These are phyloP conservation scores for Limenitis arthemis DNA, from an alignment of 2,888 invertebrate species.

Conservation along the genomic window DNA sequence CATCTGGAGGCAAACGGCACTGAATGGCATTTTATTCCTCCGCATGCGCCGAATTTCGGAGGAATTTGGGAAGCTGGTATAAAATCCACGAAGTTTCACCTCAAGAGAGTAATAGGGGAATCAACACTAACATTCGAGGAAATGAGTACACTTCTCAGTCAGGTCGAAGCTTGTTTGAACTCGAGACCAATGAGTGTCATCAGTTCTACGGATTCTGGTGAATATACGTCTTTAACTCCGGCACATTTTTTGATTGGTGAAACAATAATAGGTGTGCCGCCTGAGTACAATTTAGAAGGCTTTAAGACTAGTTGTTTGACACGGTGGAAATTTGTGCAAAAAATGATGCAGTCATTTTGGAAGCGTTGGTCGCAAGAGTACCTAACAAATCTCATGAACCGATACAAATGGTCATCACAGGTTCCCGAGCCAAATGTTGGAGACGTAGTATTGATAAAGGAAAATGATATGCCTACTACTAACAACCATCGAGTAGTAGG, in stretches of 20 bases:
- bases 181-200: conserved; percentile 20
- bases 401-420: conserved; percentile 17
- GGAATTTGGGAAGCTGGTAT: conserved; percentile 21
- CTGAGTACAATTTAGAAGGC: conserved; percentile 12
- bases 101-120: conserved; percentile 17
- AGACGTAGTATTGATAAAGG: conserved; percentile 18
- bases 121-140: conserved; percentile 23
- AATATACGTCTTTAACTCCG: conserved; percentile 14
- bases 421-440: conserved; percentile 16
- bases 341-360: conserved; percentile 17
- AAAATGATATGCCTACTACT: conserved; percentile 17
- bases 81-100: conserved; percentile 19
- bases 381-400: conserved; percentile 7
- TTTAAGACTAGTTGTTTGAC: conserved; percentile 4
- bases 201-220: conserved; percentile 5
- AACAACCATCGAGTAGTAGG: conserved; percentile 15
- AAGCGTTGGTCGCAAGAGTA: conserved; percentile 16
- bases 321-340: conserved; percentile 18
- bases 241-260: conserved; percentile 24
- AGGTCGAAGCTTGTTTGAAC: conserved; percentile 27
- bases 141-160: conserved; percentile 17
- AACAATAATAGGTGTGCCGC: conserved; percentile 12
- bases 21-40: conserved; percentile 24
- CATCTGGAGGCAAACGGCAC: conserved; percentile 4
- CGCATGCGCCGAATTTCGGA: conserved; percentile 21